Base-by-base conservation (phyloP, 2,797 vertebrate species). In the Pempheris klunzingeri region DNA sequence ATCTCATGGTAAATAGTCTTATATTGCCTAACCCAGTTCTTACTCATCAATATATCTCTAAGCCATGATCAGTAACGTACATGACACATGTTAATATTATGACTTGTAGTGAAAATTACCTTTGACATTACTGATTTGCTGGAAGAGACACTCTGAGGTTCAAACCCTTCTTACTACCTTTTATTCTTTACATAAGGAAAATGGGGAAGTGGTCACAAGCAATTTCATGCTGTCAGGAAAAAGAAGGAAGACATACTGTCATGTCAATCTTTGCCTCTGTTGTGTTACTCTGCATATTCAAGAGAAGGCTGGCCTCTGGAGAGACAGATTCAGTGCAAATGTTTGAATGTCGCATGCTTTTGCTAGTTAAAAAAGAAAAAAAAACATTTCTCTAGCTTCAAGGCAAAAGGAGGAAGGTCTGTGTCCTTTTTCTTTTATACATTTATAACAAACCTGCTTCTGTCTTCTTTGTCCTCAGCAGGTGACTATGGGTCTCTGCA, bases 401-500 rank as follows among this genome's bases (percentile, higher is more conserved):
- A 3, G 13, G n/a, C 30, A 41, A 69, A 34, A 34, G 1, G 4
- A 55, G 13, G 50, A 9, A 1, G 1, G 11, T 49, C 2, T 49
- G 3, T 60, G 11, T 18, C 54, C 7, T 11, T 60, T 47, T 12
- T 58, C 14, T 50, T 71, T 28, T 57, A 3, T 24, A 7, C 22
- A 30, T 24, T 5, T 14, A 39, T 46, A 43, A 62, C 24, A 65
- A 75, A 69, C 24, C 26, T 62, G 17, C 26, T 9, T 62, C 61
- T 18, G 9, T 68, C 6, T 61, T 73, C 12, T 74, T 55, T 83
- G 10, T 74, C 13, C 11, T 39, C 43, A 30, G 26, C 77, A 85
- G 66, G 76, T 68, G 85, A 57, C 86, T 52, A 98, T 98, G 97
- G 97, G 97, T 90, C 95, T 98, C 83, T 98, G 97, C 88, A 98